These are phyloP conservation scores for Slavum lentiscoides DNA, from an alignment of 2,888 invertebrate genomes.

Conservation along the genomic window DNA sequence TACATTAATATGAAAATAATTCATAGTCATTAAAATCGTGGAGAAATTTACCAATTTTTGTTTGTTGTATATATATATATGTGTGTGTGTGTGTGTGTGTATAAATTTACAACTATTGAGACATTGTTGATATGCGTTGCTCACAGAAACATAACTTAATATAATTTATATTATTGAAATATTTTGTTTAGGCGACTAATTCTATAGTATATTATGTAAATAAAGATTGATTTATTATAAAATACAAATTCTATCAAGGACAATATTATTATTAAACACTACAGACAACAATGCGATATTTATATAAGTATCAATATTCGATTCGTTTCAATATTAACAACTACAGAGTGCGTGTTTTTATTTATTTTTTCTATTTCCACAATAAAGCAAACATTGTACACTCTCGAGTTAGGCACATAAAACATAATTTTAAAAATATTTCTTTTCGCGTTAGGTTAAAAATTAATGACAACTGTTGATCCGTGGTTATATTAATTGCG, in stretches of 20 bases:
- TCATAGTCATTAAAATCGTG: no score
- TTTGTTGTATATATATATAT: no score
- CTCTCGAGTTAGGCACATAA: not conserved
- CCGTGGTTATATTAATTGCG: not conserved
- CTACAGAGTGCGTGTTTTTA: not conserved
- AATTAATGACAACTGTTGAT: not conserved
- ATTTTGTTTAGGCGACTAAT: no score
- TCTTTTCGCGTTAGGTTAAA: slow-evolving; percentile 1
- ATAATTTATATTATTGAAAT: no score
- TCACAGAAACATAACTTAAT: no score
- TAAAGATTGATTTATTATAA: not conserved
- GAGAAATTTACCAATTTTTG: no score
- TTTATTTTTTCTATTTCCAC: slow-evolving; percentile 9
- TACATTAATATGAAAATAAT: no score
- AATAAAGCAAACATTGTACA: slow-evolving; percentile 26
- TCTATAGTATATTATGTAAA: not conserved
- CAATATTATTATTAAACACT: not conserved
- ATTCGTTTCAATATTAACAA: slow-evolving; percentile 9
- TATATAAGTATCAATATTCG: slow-evolving; percentile 6
- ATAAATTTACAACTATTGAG: no score
- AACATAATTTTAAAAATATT: slow-evolving; percentile 15
- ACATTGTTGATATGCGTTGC: no score
- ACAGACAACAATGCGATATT: not conserved
- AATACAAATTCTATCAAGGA: not conserved
- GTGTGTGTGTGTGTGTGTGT: no score